phyloP scores from a whole-genome alignment of 2,113 vertebrate genomes.

The Laticauda laticaudata region DNA sequence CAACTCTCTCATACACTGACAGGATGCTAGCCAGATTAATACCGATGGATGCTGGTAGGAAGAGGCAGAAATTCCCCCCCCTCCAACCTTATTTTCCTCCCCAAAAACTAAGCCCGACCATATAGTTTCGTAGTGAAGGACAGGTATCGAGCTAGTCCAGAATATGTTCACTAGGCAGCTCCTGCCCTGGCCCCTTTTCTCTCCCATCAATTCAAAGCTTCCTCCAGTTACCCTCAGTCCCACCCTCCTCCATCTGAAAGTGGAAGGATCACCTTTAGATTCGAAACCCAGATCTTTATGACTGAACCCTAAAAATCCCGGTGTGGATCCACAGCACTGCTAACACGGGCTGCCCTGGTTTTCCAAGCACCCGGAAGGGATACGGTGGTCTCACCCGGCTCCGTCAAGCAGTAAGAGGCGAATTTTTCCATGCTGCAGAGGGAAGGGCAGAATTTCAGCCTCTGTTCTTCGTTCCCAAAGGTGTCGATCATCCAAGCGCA shows the following conservation, averaged over 20 bases:
- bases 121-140: too few relatives aligned
- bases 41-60: too few relatives aligned
- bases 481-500: conserved; percentile 96
- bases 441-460: conserved; percentile 82
- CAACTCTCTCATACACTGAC: too few relatives aligned
- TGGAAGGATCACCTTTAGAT: neutral
- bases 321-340: neutral
- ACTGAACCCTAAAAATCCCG: neutral
- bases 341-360: neutral
- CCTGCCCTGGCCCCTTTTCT: neutral
- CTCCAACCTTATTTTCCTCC: too few relatives aligned
- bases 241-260: neutral
- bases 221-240: neutral
- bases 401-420: conserved; percentile 95
- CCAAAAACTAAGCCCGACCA: too few relatives aligned
- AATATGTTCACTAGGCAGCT: neutral
- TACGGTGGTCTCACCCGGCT: conserved; percentile 81
- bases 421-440: conserved; percentile 94
- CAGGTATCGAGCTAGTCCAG: neutral
- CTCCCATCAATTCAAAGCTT: neutral
- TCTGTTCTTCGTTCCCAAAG: conserved; percentile 86
- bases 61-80: too few relatives aligned
- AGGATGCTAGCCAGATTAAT: too few relatives aligned
- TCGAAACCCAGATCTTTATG: neutral
- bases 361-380: neutral